These are phyloP conservation scores for Dreissena polymorpha DNA, from an alignment of 1,140 invertebrate species.

Conservation along the genomic window DNA sequence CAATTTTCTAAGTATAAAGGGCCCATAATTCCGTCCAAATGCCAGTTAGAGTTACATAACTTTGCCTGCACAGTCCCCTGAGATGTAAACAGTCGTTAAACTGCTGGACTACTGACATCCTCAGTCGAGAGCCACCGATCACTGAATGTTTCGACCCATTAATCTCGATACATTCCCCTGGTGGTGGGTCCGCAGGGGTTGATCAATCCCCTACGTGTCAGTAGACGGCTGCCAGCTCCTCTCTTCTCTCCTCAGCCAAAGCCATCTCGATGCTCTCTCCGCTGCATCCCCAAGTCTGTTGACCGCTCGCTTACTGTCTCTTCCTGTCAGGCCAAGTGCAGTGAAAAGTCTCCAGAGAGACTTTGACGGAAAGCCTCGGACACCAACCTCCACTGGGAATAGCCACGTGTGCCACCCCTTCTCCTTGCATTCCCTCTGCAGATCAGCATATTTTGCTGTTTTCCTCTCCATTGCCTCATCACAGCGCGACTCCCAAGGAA, in stretches of 20 bases:
- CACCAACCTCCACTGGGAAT: too few relatives aligned
- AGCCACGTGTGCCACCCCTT: constrained; percentile 12
- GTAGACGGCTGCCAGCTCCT: neutral
- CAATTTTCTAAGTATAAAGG: too few relatives aligned
- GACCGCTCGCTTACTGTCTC: too few relatives aligned
- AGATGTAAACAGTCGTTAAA: too few relatives aligned
- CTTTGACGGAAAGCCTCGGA: too few relatives aligned
- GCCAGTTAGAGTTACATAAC: too few relatives aligned
- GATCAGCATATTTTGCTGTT: constrained; percentile 26
- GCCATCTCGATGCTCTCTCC: too few relatives aligned
- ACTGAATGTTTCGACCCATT: constrained; percentile 1
- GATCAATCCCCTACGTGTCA: constrained; percentile 7
- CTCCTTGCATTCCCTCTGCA: constrained; percentile 15
- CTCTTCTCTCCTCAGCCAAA: neutral
- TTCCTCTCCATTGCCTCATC: constrained; percentile 54
- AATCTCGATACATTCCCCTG: neutral
- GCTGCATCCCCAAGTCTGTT: too few relatives aligned
- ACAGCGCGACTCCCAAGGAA: constrained; percentile 43
- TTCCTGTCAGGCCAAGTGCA: too few relatives aligned
- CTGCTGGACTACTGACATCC: neutral
- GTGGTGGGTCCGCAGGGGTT: constrained; percentile 5
- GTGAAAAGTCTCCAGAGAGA: too few relatives aligned
- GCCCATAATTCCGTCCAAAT: too few relatives aligned
- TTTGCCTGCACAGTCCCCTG: too few relatives aligned
- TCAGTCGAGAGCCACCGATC: neutral